Base-by-base conservation (phyloP, 2,888 invertebrate genomes). In the Athalia circularis region DNA sequence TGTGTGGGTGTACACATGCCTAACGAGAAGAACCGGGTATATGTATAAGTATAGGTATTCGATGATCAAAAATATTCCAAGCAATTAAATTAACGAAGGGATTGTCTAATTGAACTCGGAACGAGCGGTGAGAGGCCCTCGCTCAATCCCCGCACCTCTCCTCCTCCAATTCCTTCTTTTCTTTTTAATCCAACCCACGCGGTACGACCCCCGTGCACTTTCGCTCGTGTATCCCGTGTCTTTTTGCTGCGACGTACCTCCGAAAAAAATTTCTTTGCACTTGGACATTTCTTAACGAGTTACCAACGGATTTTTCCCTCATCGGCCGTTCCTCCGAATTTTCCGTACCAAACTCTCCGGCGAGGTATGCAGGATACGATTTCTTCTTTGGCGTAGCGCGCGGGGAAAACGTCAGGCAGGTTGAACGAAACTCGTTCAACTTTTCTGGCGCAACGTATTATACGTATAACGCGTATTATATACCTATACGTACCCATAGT, bases 71-170 rank as follows among this genome's bases (percentile, higher is more conserved):
- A 50, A 15, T 54, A 52, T 29, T 52, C 50, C 11, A 54, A 68
- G 68, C 52, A 68, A 68, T 68, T 52, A 43, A 68, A 68, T 68
- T 54, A 68, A 52, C 68, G 68, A 68, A 68, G 68, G 68, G 52
- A 68, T 68, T 29, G 15, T 52, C 15, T 68, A 54, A 68, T 68
- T 68, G 52, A 52, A 68, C 50, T 68, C 50, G 13, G 43, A 68
- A 54, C 43, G 7, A 54, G 29, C 11, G 54, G 80, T 78, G 82
- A 65, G 15, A 45, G 79, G 68, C 79, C 79, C 79, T 80, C 77
- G 80, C 80, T 70, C 65, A 45, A 15, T 54, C 65, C 52, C 48
- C 62, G 8, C n/a, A n/a, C 65, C 70, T 70, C 62, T 59, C 76
- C 78, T 74, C 74, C 65, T 65, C 67, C 78, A 29, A 65, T 77